Base-by-base conservation (phyloP, 2,113 vertebrate genomes). In the Rhynchomys soricoides region DNA sequence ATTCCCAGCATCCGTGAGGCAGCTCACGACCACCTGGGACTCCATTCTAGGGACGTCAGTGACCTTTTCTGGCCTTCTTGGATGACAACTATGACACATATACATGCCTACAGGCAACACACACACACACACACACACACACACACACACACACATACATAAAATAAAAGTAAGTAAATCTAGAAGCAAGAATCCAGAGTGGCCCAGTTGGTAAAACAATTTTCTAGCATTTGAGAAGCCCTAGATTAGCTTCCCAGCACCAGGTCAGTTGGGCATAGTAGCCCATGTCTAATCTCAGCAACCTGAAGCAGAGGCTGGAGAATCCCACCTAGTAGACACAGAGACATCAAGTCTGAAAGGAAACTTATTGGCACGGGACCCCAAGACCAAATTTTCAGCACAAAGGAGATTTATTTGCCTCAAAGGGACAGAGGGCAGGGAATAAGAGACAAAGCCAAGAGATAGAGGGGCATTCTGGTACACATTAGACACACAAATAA, bases 391-490 rank as follows among this genome's bases (percentile, higher is more conserved):
- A 37, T 71, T 19, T 17, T 2, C 68, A 66, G 10, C 64, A 31
- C 64, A 66, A 66, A 66, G 64, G 29, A 66, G 64, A 66, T 66
- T 11, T 66, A 66, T 66, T 31, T 66, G 64, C 29, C 64, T 29
- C 64, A 66, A 31, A 66, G 29, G 29, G 29, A 66, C 26, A 66
- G 64, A 66, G 29, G 64, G 10, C 29, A 66, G 29, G 11, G 64
- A 31, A 13, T 66, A 12, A 66, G 64, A 31, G 64, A 66, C 64
- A 66, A 13, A 31, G 29, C 31, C 29, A 66, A 29, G 29, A 66
- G 0, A 31, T 66, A 31, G 64, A 66, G 10, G 64, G 29, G 29
- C 1, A 0, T 12, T 31, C n/a, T n/a, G n/a, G n/a, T n/a, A n/a
- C n/a, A n/a, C n/a, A n/a, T n/a, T n/a, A n/a, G n/a, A n/a, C n/a